A percentile compares a stretch with the other conserved stretches of the same genome.
Evolutionary conservation across 1,140 invertebrate species (phyloP).

Genomic region (Drosophila guanche): DNA sequence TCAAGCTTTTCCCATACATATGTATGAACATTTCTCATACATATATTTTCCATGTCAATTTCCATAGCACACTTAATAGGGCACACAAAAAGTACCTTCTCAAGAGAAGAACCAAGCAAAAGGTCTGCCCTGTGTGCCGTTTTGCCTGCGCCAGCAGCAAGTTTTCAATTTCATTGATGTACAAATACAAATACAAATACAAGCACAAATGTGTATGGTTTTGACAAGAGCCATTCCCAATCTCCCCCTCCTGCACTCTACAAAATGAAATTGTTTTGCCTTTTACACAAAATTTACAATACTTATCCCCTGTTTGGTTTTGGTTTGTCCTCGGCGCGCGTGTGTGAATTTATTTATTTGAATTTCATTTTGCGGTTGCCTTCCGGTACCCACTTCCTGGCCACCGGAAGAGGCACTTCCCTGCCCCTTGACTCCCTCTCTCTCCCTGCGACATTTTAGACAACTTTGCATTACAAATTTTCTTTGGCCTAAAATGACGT

Average conservation of each 20-base stretch:
- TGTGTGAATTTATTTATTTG: conserved; percentile 76
- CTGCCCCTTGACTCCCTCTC: neutral
- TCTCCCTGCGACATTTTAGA: conserved; percentile 26
- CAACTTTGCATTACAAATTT: conserved; percentile 78
- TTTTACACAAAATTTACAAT: conserved; percentile 52
- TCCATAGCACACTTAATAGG: neutral
- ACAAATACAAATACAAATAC: neutral
- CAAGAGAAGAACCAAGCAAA: neutral
- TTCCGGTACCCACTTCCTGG: neutral
- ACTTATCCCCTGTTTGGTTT: conserved; percentile 19
- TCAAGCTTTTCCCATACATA: too few relatives aligned
- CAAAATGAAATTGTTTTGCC: conserved; percentile 72
- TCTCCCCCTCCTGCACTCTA: neutral
- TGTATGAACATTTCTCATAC: too few relatives aligned
- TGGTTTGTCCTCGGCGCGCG: conserved; percentile 40
- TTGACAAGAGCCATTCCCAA: conserved; percentile 13
- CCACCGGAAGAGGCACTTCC: neutral
- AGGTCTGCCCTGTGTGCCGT: neutral
- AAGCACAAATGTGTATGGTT: conserved; percentile 7
- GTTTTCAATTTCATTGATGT: conserved; percentile 71
- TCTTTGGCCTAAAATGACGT: conserved; percentile 56
- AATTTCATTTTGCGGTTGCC: conserved; percentile 75
- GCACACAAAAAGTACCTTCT: conserved; percentile 4
- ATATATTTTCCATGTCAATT: neutral
- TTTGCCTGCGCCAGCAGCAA: conserved; percentile 23